These are phyloP conservation scores for Tetragonisca angustula DNA, from an alignment of 2,888 invertebrate species.

Conservation along the genomic window DNA sequence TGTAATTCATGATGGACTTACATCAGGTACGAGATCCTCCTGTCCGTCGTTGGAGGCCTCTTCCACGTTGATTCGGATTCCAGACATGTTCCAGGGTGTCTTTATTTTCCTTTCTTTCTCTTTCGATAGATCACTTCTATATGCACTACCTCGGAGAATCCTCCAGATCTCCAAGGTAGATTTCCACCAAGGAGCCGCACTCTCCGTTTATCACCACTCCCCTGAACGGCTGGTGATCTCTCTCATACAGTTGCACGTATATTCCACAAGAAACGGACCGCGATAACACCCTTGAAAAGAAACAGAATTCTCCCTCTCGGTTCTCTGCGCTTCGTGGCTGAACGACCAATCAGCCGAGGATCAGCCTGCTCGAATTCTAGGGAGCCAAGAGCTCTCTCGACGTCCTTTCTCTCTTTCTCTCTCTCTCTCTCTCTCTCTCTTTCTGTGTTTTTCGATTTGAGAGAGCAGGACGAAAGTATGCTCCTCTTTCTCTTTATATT, in stretches of 20 bases:
- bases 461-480: conserved; percentile 53
- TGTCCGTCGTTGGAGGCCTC: conserved; percentile 71
- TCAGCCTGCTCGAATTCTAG: conserved; percentile 13
- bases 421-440: background rate
- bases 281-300: conserved; percentile 40
- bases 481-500: conserved; percentile 27
- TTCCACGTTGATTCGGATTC: conserved; percentile 75
- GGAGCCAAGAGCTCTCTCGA: conserved; percentile 40
- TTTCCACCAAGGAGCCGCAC: conserved; percentile 37
- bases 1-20: conserved; percentile 65
- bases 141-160: conserved; percentile 29
- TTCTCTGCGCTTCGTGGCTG: conserved; percentile 55
- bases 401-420: conserved; percentile 46
- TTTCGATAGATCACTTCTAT: conserved; percentile 30
- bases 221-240: conserved; percentile 50
- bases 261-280: conserved; percentile 67
- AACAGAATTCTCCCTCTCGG: conserved; percentile 1
- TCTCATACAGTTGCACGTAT: conserved; percentile 43
- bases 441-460: background rate
- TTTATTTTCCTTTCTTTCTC: conserved; percentile 6
- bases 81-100: conserved; percentile 65
- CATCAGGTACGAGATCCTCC: conserved; percentile 71
- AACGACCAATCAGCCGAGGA: conserved; percentile 33
- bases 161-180: conserved; percentile 43
- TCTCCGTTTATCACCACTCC: conserved; percentile 54